Base-by-base conservation (phyloP, 2,113 vertebrate genomes). In the Paedocypris sp. region DNA sequence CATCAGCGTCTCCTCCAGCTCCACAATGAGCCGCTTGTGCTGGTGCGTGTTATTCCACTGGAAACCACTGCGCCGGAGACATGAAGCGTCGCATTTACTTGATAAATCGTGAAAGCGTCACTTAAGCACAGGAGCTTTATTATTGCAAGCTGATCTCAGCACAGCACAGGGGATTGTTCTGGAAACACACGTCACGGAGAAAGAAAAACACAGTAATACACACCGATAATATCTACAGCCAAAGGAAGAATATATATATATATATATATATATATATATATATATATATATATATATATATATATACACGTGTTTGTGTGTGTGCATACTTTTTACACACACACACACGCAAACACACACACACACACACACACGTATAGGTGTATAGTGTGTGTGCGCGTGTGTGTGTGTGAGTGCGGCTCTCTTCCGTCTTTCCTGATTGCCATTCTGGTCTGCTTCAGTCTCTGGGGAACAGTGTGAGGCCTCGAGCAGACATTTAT, bases 21-120 rank as follows among this genome's bases (percentile, higher is more conserved):
- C 77, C 76, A 86, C 85, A 87, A 87, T 84, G 77, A 81, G 72
- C 69, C 71, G 73, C 82, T 85, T 87, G 86, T 86, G 86, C 81
- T 48, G 70, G 64, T 73, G 73, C n/a, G n/a, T 86, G 84, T 86
- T 86, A 83, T 85, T 83, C 74, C 82, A 83, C 75, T 82, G 83
- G 80, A 86, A 86, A 84, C 78, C 79, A 77, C 78, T 67, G 77
- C 66, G 76, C 79, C 69, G 66, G 69, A 76, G 73, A 82, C 79
- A 83, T 77, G 72, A 80, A 81, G 79, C 76, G 73, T 77, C 79
- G 74, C 69, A 79, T 85, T 82, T 83, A 83, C 80, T 80, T 81
- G 82, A 86, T 84, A 74, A 80, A 84, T 80, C 78, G 79, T 83
- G 83, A 85, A 86, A 78, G 75, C 59, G 60, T 67, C 54, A 43